Percentiles rank a stretch among this genome's conserved stretches.
These are phyloP conservation scores for Tetranychus cinnabarinus DNA, from an alignment of 1,140 invertebrate species.

Conservation along the genomic window DNA sequence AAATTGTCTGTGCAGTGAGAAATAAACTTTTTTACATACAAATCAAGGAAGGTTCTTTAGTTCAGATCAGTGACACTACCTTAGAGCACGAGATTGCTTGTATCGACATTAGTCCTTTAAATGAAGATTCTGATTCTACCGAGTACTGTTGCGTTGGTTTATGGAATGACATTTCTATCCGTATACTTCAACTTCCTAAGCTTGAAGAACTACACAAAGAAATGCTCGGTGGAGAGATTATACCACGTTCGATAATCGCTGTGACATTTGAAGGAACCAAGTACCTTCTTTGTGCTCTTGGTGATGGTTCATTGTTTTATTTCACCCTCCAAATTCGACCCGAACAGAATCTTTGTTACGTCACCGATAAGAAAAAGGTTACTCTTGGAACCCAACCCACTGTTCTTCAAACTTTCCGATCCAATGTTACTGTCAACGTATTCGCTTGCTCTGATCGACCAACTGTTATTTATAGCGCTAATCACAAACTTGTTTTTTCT, in stretches of 20 bases:
- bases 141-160: conserved; percentile 67
- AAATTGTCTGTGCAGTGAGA: conserved; percentile 69
- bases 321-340: conserved; percentile 35
- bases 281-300: conserved; percentile 73
- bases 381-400: conserved; percentile 93
- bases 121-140: conserved; percentile 24
- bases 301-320: conserved; percentile 94
- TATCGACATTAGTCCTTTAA: conserved; percentile 68
- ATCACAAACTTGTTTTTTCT: conserved; percentile 95
- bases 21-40: conserved; percentile 69
- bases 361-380: conserved; percentile 67
- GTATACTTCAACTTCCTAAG: conserved; percentile 12
- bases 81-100: conserved; percentile 88
- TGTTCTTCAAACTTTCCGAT: conserved; percentile 66
- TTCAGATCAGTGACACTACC: conserved; percentile 18
- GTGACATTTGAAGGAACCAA: conserved; percentile 67
- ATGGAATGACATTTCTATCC: conserved; percentile 88
- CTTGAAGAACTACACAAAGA: conserved; percentile 33
- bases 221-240: conserved; percentile 74
- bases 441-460: conserved; percentile 96
- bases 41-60: conserved; percentile 37
- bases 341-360: conserved; percentile 38
- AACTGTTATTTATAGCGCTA: conserved; percentile 94
- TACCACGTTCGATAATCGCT: conserved; percentile 81
- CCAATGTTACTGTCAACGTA: conserved; percentile 78